Percentiles rank a stretch among this genome's conserved stretches.
These are phyloP conservation scores for Drosophila fungiperda DNA, from an alignment of 2,888 invertebrate genomes.

Conservation along the genomic window DNA sequence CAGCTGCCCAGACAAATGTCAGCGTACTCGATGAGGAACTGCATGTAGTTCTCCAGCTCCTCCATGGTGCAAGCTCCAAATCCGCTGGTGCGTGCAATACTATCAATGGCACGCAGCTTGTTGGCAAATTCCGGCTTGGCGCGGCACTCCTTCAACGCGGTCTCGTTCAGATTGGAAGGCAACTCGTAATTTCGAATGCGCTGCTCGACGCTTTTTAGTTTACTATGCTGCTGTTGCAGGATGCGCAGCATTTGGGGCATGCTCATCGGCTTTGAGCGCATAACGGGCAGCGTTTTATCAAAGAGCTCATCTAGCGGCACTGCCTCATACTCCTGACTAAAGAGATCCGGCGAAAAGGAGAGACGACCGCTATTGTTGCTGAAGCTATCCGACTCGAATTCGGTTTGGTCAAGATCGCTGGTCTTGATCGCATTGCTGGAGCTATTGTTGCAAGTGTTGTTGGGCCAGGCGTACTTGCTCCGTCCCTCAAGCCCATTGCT, in stretches of 20 bases:
- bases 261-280: slow-evolving; percentile 39
- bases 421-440: slow-evolving; percentile 70
- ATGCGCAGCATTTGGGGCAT: slow-evolving; percentile 73
- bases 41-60: slow-evolving; percentile 81
- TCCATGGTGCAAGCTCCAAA: slow-evolving; percentile 72
- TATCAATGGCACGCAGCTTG: slow-evolving; percentile 75
- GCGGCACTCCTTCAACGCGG: slow-evolving; percentile 57
- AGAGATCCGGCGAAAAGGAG: slow-evolving; percentile 77
- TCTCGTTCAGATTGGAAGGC: slow-evolving; percentile 46
- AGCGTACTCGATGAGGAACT: slow-evolving; percentile 78
- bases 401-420: slow-evolving; percentile 79
- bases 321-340: slow-evolving; percentile 73
- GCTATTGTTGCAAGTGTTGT: slow-evolving; percentile 50
- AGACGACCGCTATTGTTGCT: slow-evolving; percentile 67
- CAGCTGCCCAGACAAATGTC: slow-evolving; percentile 79
- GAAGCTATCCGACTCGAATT: slow-evolving; percentile 72
- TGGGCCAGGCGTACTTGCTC: slow-evolving; percentile 81
- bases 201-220: slow-evolving; percentile 68
- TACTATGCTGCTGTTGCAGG: slow-evolving; percentile 70
- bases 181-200: slow-evolving; percentile 65
- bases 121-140: slow-evolving; percentile 67
- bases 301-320: slow-evolving; percentile 82
- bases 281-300: slow-evolving; percentile 45
- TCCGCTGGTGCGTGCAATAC: slow-evolving; percentile 69
- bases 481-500: slow-evolving; percentile 76